Conservation (phyloP, 1,140 invertebrate species). For the Drosophila mojavensis region DNA sequence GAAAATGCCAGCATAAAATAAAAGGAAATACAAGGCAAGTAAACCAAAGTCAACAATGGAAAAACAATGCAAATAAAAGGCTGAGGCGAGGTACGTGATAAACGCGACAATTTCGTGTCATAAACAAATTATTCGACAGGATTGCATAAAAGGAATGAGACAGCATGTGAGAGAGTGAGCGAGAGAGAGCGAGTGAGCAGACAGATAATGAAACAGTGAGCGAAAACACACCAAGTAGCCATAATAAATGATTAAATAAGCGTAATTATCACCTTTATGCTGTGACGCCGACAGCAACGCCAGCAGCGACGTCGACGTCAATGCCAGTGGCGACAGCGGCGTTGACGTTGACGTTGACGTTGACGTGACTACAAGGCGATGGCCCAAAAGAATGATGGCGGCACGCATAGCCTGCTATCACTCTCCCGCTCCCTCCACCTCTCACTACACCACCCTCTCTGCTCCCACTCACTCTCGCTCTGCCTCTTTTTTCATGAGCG, state of each 20-base stretch:
- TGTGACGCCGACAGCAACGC: conserved; percentile 4
- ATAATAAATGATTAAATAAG: conserved; percentile 81
- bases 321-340: not conserved
- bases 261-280: conserved; percentile 78
- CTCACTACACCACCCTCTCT: too few species aligned
- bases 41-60: conserved; percentile 22
- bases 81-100: conserved; percentile 57
- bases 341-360: conserved; percentile 3
- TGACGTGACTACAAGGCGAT: conserved; percentile 40
- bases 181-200: not conserved
- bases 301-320: not conserved
- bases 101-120: conserved; percentile 73
- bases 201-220: not conserved
- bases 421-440: not conserved
- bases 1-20: conserved; percentile 34
- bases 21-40: conserved; percentile 20
- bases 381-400: conserved; percentile 33
- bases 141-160: conserved; percentile 41
- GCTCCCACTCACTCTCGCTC: not conserved
- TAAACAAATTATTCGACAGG: conserved; percentile 70
- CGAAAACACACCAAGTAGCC: conserved; percentile 53
- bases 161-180: not conserved
- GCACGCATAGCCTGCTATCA: conserved; percentile 22
- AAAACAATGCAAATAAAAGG: conserved; percentile 48
- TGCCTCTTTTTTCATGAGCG: conserved; percentile 27